phyloP scores from a whole-genome alignment of 2,888 invertebrate species.

The Andrena praecox region DNA sequence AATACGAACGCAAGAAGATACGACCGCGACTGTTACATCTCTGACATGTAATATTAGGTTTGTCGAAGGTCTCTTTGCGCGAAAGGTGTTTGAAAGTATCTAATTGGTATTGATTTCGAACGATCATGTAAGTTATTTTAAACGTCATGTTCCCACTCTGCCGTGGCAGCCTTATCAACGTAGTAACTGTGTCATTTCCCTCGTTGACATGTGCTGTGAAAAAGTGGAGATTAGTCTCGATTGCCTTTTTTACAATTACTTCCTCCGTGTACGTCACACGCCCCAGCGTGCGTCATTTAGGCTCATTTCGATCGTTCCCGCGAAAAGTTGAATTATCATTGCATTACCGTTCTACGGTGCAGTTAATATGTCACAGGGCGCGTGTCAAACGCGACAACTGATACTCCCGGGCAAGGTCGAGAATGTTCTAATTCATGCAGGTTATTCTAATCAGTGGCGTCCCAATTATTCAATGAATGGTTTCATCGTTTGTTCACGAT shows the following conservation, averaged over 20 bases:
- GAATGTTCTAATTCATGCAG: constrained; percentile 1
- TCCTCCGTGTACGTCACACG: background rate
- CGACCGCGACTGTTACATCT: background rate
- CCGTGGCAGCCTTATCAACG: too few relatives aligned
- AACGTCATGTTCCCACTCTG: too few relatives aligned
- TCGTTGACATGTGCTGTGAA: too few relatives aligned
- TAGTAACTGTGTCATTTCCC: too few relatives aligned
- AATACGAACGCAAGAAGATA: background rate
- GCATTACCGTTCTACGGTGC: background rate
- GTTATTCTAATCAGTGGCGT: constrained; percentile 5
- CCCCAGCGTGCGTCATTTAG: background rate
- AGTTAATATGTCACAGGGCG: background rate
- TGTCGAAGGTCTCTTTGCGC: background rate
- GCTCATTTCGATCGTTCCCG: background rate
- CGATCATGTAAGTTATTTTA: too few relatives aligned
- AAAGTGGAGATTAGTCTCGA: too few relatives aligned
- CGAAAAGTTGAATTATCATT: background rate
- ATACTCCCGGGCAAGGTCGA: background rate
- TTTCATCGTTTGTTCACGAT: background rate
- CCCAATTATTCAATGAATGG: constrained; percentile 12
- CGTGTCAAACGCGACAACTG: background rate
- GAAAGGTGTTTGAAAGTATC: background rate
- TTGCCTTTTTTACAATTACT: background rate
- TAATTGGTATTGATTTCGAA: too few relatives aligned
- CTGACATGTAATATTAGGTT: background rate